phyloP scores from a whole-genome alignment of 2,888 invertebrate genomes.

The Dinocampus coccinellae region DNA sequence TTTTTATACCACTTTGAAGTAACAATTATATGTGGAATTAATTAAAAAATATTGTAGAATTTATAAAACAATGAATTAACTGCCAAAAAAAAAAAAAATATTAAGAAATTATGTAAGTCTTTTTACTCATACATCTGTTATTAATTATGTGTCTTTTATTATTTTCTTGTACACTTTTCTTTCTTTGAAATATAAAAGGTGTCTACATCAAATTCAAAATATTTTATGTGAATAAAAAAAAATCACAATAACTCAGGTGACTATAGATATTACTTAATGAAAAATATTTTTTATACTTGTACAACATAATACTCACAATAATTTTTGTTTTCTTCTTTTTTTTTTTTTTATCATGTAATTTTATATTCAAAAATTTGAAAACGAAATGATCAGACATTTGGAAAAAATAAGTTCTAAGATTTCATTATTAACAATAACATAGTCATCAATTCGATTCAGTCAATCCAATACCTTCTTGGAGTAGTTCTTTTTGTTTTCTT shows the following conservation, averaged over 20 bases:
- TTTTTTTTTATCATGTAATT: too few relatives aligned
- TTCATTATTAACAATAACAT: too few relatives aligned
- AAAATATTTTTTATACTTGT: constrained; percentile 6
- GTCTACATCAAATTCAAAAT: too few relatives aligned
- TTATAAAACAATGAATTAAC: constrained; percentile 18
- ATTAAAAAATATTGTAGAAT: constrained; percentile 16
- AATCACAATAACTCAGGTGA: not conserved
- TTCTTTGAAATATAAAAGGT: constrained; percentile 6
- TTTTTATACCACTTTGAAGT: constrained; percentile 32
- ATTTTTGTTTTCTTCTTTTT: not conserved
- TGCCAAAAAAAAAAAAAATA: constrained; percentile 24
- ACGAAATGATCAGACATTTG: too few relatives aligned
- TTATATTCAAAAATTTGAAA: too few relatives aligned
- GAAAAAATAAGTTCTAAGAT: too few relatives aligned
- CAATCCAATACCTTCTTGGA: constrained; percentile 70
- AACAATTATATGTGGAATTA: constrained; percentile 2
- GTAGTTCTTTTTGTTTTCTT: constrained; percentile 69
- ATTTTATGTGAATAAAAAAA: not conserved
- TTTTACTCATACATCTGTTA: not conserved
- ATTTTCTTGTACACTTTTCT: too few relatives aligned
- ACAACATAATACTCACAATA: not conserved
- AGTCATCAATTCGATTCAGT: too few relatives aligned
- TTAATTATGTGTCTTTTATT: not conserved
- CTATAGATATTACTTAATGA: too few relatives aligned
- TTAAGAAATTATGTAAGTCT: not conserved